Conservation (phyloP, 2,888 invertebrate species). For the Caenorhabditis plicata region DNA sequence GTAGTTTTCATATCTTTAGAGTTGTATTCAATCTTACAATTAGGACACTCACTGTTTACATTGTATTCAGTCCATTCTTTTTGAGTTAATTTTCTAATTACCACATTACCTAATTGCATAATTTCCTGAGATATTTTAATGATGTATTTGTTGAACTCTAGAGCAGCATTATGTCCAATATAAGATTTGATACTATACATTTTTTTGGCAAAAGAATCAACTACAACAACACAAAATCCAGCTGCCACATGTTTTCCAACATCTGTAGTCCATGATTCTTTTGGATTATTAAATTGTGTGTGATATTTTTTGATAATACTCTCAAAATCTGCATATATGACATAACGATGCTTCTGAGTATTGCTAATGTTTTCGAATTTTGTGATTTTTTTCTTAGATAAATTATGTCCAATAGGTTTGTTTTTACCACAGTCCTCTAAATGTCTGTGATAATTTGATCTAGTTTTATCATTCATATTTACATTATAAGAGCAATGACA, state of each 20-base stretch:
- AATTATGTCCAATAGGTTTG: constrained; percentile 18
- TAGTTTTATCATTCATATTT: constrained; percentile 7
- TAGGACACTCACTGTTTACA: neutral
- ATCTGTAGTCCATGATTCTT: constrained; percentile 26
- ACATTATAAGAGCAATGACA: too few relatives aligned
- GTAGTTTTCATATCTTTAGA: neutral
- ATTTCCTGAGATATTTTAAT: constrained; percentile 14
- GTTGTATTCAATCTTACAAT: neutral
- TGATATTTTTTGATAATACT: constrained; percentile 20
- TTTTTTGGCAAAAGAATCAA: constrained; percentile 13
- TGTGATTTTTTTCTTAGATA: constrained; percentile 13
- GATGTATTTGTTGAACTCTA: constrained; percentile 18
- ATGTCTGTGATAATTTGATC: constrained; percentile 27
- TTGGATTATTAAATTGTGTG: constrained; percentile 7
- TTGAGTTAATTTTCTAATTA: constrained; percentile 21
- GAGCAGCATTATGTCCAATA: constrained; percentile 1
- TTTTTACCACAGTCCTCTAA: constrained; percentile 31
- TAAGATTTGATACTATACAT: neutral
- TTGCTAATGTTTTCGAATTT: constrained; percentile 25
- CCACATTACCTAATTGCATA: constrained; percentile 6
- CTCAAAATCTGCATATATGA: constrained; percentile 35
- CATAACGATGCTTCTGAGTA: constrained; percentile 30
- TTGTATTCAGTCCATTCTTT: constrained; percentile 7
- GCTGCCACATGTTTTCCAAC: constrained; percentile 28
- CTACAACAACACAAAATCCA: constrained; percentile 26